Percentiles rank a stretch among this genome's conserved stretches.
Evolutionary conservation across 2,888 invertebrate species (phyloP).

Genomic region (Cataglyphis altisquamis): DNA sequence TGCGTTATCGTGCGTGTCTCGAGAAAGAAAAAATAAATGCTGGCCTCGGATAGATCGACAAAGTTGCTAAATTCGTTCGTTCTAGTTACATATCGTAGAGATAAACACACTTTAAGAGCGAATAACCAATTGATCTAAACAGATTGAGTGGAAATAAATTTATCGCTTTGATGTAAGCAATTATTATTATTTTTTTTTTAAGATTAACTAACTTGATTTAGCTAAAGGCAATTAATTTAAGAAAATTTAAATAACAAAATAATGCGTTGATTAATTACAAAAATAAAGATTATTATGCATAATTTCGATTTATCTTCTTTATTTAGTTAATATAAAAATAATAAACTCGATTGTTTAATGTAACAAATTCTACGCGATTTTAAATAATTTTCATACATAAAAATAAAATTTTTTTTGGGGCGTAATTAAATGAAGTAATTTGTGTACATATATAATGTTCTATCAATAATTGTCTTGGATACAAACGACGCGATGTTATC

Average conservation of each 20-base stretch:
- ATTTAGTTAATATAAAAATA: background rate
- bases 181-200: background rate
- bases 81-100: constrained; percentile 10
- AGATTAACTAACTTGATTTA: background rate
- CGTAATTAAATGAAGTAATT: background rate
- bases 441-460: background rate
- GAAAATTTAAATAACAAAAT: background rate
- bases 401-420: background rate
- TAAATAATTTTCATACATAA: background rate
- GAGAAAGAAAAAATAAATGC: constrained; percentile 24
- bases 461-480: constrained; percentile 12
- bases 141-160: background rate
- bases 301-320: background rate
- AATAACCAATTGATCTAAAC: constrained; percentile 10
- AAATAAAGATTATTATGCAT: background rate
- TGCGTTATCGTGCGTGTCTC: constrained; percentile 28
- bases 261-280: background rate
- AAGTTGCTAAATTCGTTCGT: background rate
- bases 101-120: constrained; percentile 10
- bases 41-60: background rate
- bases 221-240: background rate
- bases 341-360: background rate
- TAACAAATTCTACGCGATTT: background rate
- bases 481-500: constrained; percentile 22
- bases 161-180: constrained; percentile 11